Evolutionary conservation across 92 coral and sea anemone genomes (phyloP).

Genomic region (Parazoanthus atlanticus): DNA sequence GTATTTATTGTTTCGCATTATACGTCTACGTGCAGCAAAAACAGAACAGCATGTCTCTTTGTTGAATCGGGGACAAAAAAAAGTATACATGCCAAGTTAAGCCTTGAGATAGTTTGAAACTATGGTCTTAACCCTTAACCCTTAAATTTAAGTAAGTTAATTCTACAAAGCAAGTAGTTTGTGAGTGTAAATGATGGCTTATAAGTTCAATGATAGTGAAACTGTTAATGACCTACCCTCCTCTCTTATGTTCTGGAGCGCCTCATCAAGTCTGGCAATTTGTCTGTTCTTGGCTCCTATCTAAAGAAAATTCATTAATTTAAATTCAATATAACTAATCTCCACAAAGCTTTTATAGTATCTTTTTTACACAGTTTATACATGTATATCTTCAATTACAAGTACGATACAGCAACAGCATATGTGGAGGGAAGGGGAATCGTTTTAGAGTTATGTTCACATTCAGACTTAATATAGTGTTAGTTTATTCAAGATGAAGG

Average conservation of each 20-base stretch:
- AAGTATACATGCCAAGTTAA: no score
- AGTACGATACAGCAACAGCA: no score
- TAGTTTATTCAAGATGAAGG: neutral
- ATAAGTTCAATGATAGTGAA: neutral
- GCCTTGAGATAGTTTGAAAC: no score
- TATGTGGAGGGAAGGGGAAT: neutral
- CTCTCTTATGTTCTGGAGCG: neutral
- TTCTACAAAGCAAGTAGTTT: neutral
- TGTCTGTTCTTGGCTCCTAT: neutral
- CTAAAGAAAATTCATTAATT: neutral
- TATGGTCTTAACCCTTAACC: no score
- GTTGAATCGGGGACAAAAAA: no score
- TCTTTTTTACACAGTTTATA: neutral
- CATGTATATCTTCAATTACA: neutral
- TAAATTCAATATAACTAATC: neutral
- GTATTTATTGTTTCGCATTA: no score
- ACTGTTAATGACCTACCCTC: neutral
- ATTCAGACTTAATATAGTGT: neutral
- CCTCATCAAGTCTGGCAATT: constrained; percentile 9
- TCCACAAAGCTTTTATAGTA: neutral
- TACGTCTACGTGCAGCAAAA: no score
- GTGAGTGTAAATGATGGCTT: neutral
- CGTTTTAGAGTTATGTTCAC: neutral
- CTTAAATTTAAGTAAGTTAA: neutral
- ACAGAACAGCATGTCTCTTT: no score